phyloP scores from a whole-genome alignment of 2,888 invertebrate genomes.

The Lamellibrachia satsuma region DNA sequence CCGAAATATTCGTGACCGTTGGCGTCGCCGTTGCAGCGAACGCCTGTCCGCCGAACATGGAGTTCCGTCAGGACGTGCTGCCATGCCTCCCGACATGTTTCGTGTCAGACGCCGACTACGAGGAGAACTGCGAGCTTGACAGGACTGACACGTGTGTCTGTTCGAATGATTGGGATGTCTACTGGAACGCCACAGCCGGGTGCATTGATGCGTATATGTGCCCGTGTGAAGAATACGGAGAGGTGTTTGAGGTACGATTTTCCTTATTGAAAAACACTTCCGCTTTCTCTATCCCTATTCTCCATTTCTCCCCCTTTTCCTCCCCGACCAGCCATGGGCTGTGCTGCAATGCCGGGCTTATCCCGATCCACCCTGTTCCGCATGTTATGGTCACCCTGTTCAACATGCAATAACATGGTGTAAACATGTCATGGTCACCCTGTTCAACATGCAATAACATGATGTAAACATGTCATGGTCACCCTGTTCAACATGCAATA shows the following conservation, averaged over 20 bases:
- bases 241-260: not conserved
- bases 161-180: not conserved
- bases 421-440: too few relatives aligned
- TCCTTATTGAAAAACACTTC: not conserved
- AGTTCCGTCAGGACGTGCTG: not conserved
- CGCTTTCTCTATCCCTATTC: too few relatives aligned
- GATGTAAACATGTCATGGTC: too few relatives aligned
- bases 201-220: not conserved
- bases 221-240: slow-evolving; percentile 12
- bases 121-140: not conserved
- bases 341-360: too few relatives aligned
- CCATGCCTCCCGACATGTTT: not conserved
- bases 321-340: too few relatives aligned
- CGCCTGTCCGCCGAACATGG: not conserved
- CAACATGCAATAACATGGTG: too few relatives aligned
- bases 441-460: too few relatives aligned
- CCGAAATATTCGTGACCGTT: not conserved
- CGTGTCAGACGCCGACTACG: not conserved
- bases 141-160: slow-evolving; percentile 14
- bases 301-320: too few relatives aligned
- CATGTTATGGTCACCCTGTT: too few relatives aligned
- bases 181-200: not conserved
- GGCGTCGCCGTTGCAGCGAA: not conserved
- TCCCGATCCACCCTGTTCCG: too few relatives aligned
- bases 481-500: too few relatives aligned